phyloP scores from a whole-genome alignment of 2,797 vertebrate species.

The Fratercula arctica region DNA sequence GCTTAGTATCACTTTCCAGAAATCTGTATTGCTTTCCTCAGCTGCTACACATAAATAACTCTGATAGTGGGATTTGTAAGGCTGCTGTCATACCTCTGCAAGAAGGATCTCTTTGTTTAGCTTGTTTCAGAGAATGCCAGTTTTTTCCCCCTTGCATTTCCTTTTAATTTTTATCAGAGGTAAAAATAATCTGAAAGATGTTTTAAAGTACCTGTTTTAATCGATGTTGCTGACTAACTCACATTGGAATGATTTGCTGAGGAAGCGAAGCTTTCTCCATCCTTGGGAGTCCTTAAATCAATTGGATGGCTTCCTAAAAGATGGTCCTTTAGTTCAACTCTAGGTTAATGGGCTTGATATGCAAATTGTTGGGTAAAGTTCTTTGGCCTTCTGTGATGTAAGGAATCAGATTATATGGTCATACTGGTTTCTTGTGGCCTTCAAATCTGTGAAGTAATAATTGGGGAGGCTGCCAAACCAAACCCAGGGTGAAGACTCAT shows the following conservation, averaged over 20 bases:
- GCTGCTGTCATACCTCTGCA: constrained; percentile 35
- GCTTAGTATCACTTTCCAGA: constrained; percentile 56
- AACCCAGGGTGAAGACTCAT: constrained; percentile 4
- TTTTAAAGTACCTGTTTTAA: constrained; percentile 3
- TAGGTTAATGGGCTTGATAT: neutral
- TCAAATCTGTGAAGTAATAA: constrained; percentile 12
- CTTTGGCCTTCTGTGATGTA: neutral
- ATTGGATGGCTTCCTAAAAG: neutral
- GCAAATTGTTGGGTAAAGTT: neutral
- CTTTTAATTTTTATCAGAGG: constrained; percentile 28
- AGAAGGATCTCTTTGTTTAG: constrained; percentile 39
- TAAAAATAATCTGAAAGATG: constrained; percentile 8
- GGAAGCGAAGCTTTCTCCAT: constrained; percentile 9
- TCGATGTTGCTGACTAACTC: neutral
- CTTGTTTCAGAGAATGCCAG: neutral
- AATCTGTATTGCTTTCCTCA: constrained; percentile 56
- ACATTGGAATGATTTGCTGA: constrained; percentile 8
- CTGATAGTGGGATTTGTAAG: constrained; percentile 15
- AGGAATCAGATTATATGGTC: neutral
- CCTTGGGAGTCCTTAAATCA: constrained; percentile 31
- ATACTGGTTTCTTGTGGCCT: constrained; percentile 36
- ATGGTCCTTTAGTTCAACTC: neutral
- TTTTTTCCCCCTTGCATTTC: neutral
- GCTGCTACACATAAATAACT: constrained; percentile 60
- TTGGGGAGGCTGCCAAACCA: constrained; percentile 41